Evolutionary conservation across 2,797 vertebrate species (phyloP), one percentile per base, ranked within the genome.

Genomic region (Hypotaenidia philippensis): DNA sequence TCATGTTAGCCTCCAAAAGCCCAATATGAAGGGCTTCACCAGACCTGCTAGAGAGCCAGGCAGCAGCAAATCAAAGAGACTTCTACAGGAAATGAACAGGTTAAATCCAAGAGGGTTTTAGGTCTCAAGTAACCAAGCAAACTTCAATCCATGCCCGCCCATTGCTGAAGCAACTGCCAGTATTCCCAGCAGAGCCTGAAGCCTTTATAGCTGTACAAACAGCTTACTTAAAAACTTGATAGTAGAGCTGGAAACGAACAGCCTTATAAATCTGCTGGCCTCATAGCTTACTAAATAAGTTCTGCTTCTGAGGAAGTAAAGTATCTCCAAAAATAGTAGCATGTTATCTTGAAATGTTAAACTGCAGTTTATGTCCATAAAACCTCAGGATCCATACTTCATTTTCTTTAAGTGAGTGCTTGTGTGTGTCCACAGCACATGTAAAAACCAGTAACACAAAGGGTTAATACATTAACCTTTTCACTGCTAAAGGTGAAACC

Each of bases 251-350:
- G 13, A 56, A 74, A 41, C 63, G 11, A 21, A 86, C 15, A 57
- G 25, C 26, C 61, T 29, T 44, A 44, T 11, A 69, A 69, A 86
- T 49, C 76, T 40, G 40, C 71, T 47, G 52, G 40, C 9, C 88
- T 80, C 69, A 64, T n/a, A 59, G 34, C 29, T 88, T 50, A 64
- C 61, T 71, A 66, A 63, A 11, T 68, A 95, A 79, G 25, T 89
- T 55, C 60, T 66, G 77, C 69, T 93, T 68, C 92, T 88, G 49
- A 81, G 69, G 74, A 94, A 90, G 53, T 8, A 2, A 74, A 86
- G 9, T 2, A 11, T 34, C 59, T 77, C 47, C 25, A 63, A 87
- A 87, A 81, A 82, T 72, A 92, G 74, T 3, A 85, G 36, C 22
- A 64, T 69, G 63, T 89, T 82, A 75, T 83, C 61, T 80, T 64